Evolutionary conservation across 2,888 invertebrate genomes (phyloP).

Genomic region (Lasioglossum marginatum): DNA sequence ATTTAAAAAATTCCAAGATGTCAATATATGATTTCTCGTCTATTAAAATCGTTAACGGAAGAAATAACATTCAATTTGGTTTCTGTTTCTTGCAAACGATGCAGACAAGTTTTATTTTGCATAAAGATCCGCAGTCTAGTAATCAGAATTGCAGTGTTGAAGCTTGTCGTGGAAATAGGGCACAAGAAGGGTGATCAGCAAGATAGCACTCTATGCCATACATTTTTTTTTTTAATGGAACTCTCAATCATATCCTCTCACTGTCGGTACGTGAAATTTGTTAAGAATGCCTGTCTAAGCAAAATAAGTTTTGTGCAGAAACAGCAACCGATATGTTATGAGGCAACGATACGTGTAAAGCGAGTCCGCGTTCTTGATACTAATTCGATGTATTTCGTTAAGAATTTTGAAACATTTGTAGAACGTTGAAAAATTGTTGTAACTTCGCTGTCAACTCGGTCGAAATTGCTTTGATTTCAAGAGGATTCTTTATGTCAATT

Average conservation of each 20-base stretch:
- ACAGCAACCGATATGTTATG: background rate
- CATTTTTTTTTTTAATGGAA: background rate
- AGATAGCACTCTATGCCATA: background rate
- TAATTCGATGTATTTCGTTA: no score
- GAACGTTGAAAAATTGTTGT: no score
- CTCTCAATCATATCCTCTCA: background rate
- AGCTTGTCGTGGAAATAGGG: background rate
- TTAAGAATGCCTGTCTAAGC: slow-evolving; percentile 1
- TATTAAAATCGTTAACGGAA: no score
- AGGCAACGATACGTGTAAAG: background rate
- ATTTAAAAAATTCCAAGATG: no score
- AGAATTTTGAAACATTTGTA: no score
- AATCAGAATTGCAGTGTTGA: no score
- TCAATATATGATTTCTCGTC: no score
- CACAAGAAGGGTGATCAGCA: background rate
- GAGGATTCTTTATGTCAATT: background rate
- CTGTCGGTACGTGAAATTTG: background rate
- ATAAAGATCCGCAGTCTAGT: background rate
- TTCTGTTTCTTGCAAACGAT: no score
- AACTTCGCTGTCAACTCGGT: no score
- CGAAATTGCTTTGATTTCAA: no score
- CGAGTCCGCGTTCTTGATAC: background rate
- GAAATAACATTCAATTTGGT: no score
- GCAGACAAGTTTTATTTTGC: no score
- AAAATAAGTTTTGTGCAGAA: background rate